A percentile compares a stretch with the other conserved stretches of the same genome.
phyloP scores from a whole-genome alignment of 2,797 vertebrate species.

The Malurus leucopterus region DNA sequence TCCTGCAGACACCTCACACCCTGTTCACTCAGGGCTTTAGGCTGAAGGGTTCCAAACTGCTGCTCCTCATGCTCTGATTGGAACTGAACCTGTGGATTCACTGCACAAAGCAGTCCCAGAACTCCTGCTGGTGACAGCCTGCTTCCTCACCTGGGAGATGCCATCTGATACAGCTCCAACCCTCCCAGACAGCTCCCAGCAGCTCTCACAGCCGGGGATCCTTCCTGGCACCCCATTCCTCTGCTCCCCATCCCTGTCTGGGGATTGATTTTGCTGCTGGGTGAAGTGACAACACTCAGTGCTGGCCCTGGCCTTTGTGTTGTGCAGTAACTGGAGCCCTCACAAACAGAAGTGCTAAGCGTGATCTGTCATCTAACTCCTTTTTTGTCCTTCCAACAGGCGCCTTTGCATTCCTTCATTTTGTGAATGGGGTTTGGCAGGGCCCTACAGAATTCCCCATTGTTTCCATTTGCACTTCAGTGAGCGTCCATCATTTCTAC shows the following conservation, averaged over 20 bases:
- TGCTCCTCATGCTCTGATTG: background rate
- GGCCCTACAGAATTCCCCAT: background rate
- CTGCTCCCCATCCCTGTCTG: background rate
- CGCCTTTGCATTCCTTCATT: background rate
- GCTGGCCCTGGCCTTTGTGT: background rate
- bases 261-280: background rate
- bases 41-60: background rate
- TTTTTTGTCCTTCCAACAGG: conserved; percentile 48
- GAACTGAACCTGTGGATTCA: background rate
- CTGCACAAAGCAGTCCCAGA: background rate
- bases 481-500: background rate
- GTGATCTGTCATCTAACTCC: conserved; percentile 14
- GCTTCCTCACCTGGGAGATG: background rate
- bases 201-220: background rate
- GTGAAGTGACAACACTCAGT: background rate
- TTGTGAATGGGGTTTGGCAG: conserved; percentile 41
- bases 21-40: background rate
- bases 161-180: background rate
- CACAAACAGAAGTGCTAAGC: conserved; percentile 13
- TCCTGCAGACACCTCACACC: background rate
- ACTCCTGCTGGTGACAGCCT: conserved; percentile 10
- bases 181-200: conserved; percentile 31
- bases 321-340: conserved; percentile 7
- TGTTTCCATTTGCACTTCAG: conserved; percentile 26
- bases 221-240: background rate